Conservation (phyloP, 2,888 invertebrate genomes). For the Odiellus spinosus region DNA sequence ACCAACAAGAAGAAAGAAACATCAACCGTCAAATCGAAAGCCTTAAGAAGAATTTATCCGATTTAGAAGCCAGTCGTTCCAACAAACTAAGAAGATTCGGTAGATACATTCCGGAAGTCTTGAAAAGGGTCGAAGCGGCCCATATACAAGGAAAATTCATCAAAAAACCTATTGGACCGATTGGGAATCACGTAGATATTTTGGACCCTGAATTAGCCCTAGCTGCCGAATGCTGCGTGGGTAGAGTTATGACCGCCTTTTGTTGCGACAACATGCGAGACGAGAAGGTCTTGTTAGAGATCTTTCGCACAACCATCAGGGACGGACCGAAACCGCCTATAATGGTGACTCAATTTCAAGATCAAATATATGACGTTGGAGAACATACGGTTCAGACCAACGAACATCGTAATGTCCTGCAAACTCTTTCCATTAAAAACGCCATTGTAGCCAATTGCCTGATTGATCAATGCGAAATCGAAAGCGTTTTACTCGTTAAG, state of each 20-base stretch:
- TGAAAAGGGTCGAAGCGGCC: constrained; percentile 27
- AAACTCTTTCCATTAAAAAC: constrained; percentile 54
- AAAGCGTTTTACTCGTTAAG: constrained; percentile 58
- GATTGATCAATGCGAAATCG: constrained; percentile 56
- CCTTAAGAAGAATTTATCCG: neutral
- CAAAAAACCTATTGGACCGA: constrained; percentile 58
- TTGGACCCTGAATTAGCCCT: constrained; percentile 57
- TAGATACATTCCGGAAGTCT: constrained; percentile 43
- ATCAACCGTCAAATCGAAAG: neutral
- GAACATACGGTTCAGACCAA: constrained; percentile 16
- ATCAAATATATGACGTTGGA: constrained; percentile 13
- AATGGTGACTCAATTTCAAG: constrained; percentile 11
- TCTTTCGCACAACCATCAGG: constrained; percentile 39
- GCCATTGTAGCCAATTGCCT: constrained; percentile 66
- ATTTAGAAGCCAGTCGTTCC: constrained; percentile 10
- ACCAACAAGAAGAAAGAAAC: too few species aligned
- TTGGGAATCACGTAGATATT: constrained; percentile 55
- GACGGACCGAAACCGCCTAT: constrained; percentile 8
- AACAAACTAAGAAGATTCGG: constrained; percentile 44
- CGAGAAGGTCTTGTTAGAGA: constrained; percentile 24
- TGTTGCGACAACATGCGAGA: constrained; percentile 30
- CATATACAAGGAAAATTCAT: constrained; percentile 39
- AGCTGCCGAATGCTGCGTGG: constrained; percentile 53
- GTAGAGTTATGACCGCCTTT: constrained; percentile 21
- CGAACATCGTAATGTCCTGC: constrained; percentile 38